Conservation (phyloP, 2,888 invertebrate genomes). For the Mamestra brassicae region DNA sequence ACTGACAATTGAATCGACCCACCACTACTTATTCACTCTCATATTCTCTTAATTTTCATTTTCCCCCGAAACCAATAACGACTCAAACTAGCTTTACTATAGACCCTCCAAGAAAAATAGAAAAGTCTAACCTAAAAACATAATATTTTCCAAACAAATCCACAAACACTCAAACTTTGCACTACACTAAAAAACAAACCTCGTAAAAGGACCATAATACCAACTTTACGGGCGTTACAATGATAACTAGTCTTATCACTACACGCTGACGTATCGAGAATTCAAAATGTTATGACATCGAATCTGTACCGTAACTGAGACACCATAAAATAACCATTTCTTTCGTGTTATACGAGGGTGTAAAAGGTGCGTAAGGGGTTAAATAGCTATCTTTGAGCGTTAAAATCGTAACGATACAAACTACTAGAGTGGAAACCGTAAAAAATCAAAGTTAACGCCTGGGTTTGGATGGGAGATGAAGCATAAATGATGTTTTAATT, state of each 20-base stretch:
- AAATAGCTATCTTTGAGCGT: slow-evolving; percentile 87
- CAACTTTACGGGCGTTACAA: slow-evolving; percentile 72
- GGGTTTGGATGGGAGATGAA: slow-evolving; percentile 39
- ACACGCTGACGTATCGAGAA: slow-evolving; percentile 82
- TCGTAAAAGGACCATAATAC: slow-evolving; percentile 71
- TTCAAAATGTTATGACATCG: slow-evolving; percentile 89
- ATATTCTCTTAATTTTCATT: too few relatives aligned
- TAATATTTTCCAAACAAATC: slow-evolving; percentile 8
- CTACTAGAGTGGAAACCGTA: slow-evolving; percentile 88
- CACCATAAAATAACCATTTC: slow-evolving; percentile 89
- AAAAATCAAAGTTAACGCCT: slow-evolving; percentile 78
- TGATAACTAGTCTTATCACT: slow-evolving; percentile 83
- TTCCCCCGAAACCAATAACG: neutral
- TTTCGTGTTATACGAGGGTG: slow-evolving; percentile 87
- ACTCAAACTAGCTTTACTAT: neutral
- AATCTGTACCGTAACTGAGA: slow-evolving; percentile 80
- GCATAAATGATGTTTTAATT: slow-evolving; percentile 33
- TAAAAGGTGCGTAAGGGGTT: slow-evolving; percentile 88
- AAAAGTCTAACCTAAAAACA: neutral
- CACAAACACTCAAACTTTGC: neutral
- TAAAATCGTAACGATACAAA: slow-evolving; percentile 89
- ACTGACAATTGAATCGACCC: too few relatives aligned
- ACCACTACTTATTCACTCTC: too few relatives aligned
- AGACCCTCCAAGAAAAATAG: neutral
- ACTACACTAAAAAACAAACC: slow-evolving; percentile 50